These are phyloP conservation scores for Lasioglossum marginatum DNA, from an alignment of 2,888 invertebrate species.

Conservation along the genomic window DNA sequence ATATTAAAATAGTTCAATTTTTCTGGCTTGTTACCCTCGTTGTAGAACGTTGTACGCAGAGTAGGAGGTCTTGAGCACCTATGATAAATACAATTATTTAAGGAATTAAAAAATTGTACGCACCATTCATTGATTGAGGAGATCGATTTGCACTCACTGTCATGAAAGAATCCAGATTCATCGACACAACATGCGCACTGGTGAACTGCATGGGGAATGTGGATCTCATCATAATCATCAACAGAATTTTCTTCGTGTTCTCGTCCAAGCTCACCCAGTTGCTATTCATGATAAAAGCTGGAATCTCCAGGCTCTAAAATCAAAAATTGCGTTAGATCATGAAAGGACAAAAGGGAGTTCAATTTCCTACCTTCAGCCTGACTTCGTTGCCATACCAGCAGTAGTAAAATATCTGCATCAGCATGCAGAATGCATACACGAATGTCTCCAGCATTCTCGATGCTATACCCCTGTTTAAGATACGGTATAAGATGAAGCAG, in stretches of 20 bases:
- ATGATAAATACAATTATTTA: not conserved
- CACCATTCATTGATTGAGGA: no score
- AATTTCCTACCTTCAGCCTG: slow-evolving; percentile 30
- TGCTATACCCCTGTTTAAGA: not conserved
- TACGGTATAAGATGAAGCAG: slow-evolving; percentile 36
- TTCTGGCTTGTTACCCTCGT: not conserved
- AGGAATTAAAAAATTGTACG: no score
- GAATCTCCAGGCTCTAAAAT: slow-evolving; percentile 30
- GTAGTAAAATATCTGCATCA: slow-evolving; percentile 69
- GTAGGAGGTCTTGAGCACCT: slow-evolving; percentile 50
- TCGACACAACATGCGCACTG: slow-evolving; percentile 19
- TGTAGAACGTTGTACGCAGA: slow-evolving; percentile 42
- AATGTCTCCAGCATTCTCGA: not conserved
- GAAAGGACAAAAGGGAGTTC: not conserved
- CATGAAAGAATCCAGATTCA: slow-evolving; percentile 50
- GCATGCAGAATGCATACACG: slow-evolving; percentile 48
- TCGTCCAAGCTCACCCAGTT: slow-evolving; percentile 32
- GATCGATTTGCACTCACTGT: not conserved
- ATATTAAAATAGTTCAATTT: not conserved
- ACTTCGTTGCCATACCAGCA: slow-evolving; percentile 61
- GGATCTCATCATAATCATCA: slow-evolving; percentile 50
- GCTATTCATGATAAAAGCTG: slow-evolving; percentile 19
- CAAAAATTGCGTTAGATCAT: not conserved
- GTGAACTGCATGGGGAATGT: slow-evolving; percentile 47
- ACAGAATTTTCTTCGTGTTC: slow-evolving; percentile 7